These are phyloP conservation scores for Hoplostethus mediterraneus DNA, from an alignment of 2,797 vertebrate genomes.

Conservation along the genomic window DNA sequence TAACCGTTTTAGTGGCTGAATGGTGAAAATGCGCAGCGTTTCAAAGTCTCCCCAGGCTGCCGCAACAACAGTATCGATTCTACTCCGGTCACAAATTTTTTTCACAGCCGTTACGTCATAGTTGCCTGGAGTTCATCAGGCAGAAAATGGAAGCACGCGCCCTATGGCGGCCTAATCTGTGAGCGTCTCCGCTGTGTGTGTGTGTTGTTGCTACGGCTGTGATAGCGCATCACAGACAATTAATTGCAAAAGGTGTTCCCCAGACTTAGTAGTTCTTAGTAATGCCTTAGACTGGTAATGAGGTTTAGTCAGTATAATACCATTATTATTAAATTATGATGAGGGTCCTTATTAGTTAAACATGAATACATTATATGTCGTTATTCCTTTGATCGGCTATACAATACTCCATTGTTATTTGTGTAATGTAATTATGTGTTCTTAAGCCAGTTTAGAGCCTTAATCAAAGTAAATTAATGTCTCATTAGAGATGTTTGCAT, in stretches of 20 bases:
- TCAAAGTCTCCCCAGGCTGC: constrained; percentile 25
- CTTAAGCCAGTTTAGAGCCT: constrained; percentile 57
- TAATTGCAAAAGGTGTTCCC: constrained; percentile 36
- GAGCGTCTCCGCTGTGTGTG: constrained; percentile 18
- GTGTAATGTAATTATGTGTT: constrained; percentile 60
- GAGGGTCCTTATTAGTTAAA: constrained; percentile 61
- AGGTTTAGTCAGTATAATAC: constrained; percentile 65
- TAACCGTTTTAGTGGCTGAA: constrained; percentile 17
- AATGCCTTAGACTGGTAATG: constrained; percentile 70
- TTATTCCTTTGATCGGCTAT: constrained; percentile 40
- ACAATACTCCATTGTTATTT: constrained; percentile 56
- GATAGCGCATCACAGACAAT: constrained; percentile 41
- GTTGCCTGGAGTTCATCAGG: constrained; percentile 41
- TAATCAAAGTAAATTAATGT: constrained; percentile 44
- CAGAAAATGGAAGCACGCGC: too few relatives aligned
- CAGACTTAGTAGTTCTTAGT: constrained; percentile 37
- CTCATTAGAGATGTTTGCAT: constrained; percentile 31
- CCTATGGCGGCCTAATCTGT: neutral
- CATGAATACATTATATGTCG: constrained; percentile 59
- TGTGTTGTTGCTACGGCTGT: constrained; percentile 28
- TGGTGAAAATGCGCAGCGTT: neutral
- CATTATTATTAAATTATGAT: constrained; percentile 65
- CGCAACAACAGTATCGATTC: constrained; percentile 32
- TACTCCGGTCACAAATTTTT: constrained; percentile 46
- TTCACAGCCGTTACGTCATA: constrained; percentile 37